Conservation (phyloP, 53 echinoderm and acorn worm genomes). For the Arbacia lixula region DNA sequence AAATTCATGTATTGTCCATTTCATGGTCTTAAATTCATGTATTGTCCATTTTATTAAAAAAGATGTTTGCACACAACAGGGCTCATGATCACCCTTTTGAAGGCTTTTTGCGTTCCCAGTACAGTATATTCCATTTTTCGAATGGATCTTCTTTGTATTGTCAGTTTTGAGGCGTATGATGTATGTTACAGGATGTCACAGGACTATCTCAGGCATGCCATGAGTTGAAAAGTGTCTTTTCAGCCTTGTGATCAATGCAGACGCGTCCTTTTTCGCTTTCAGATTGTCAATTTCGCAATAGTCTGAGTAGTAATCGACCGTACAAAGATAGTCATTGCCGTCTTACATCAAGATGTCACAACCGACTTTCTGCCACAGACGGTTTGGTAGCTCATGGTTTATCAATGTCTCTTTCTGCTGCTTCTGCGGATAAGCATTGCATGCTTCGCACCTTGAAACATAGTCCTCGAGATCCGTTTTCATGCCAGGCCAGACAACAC, state of each 20-base stretch:
- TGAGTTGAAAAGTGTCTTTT: neutral
- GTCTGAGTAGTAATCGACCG: neutral
- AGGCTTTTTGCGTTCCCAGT: too few species aligned
- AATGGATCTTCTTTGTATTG: too few species aligned
- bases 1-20: too few species aligned
- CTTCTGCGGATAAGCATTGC: neutral
- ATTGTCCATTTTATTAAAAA: too few species aligned
- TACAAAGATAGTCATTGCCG: neutral
- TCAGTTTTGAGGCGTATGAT: too few species aligned
- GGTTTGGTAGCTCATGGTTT: neutral
- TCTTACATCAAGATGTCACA: neutral
- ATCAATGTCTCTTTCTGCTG: neutral
- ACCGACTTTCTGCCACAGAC: neutral
- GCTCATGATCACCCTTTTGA: too few species aligned
- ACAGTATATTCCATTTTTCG: too few species aligned
- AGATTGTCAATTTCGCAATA: neutral
- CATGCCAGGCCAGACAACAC: conserved; percentile 69
- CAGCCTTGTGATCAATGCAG: neutral
- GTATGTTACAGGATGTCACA: too few species aligned
- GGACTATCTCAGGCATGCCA: neutral
- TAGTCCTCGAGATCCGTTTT: conserved; percentile 11
- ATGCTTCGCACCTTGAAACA: neutral
- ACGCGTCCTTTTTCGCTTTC: neutral
- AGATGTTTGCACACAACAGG: too few species aligned
- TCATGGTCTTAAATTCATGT: too few species aligned